These are phyloP conservation scores for Enteromius mattozi DNA, from an alignment of 2,797 vertebrate species.

Conservation along the genomic window DNA sequence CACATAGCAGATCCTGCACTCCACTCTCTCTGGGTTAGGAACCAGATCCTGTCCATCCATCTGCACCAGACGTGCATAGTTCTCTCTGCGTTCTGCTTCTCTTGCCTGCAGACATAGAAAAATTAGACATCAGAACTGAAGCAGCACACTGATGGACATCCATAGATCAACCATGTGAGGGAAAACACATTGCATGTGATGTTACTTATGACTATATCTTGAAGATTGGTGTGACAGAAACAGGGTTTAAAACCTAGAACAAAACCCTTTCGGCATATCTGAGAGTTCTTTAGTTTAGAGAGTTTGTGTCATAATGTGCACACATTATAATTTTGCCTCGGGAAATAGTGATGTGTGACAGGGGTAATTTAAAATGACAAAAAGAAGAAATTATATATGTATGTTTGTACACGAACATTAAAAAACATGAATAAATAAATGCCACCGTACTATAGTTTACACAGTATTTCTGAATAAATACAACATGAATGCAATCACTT, in stretches of 20 bases:
- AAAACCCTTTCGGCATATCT: background rate
- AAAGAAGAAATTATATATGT: background rate
- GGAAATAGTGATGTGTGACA: background rate
- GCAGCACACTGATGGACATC: background rate
- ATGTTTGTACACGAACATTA: too few relatives aligned
- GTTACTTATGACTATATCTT: background rate
- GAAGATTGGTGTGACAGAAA: background rate
- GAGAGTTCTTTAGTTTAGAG: background rate
- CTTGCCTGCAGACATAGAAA: constrained; percentile 71
- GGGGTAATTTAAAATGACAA: background rate
- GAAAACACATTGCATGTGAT: background rate
- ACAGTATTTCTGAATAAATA: background rate
- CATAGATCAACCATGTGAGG: background rate
- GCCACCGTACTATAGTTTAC: background rate
- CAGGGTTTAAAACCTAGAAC: background rate
- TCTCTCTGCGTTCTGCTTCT: constrained; percentile 81
- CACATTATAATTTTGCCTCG: background rate
- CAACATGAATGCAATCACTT: background rate
- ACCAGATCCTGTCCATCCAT: constrained; percentile 84
- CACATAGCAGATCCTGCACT: constrained; percentile 86
- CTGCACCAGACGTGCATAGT: constrained; percentile 82
- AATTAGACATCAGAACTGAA: background rate
- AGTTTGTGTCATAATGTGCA: background rate
- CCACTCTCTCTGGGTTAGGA: constrained; percentile 81
- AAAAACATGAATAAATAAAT: too few relatives aligned